Conservation (phyloP, 2,888 invertebrate species). For the Malthinus flaveolus region DNA sequence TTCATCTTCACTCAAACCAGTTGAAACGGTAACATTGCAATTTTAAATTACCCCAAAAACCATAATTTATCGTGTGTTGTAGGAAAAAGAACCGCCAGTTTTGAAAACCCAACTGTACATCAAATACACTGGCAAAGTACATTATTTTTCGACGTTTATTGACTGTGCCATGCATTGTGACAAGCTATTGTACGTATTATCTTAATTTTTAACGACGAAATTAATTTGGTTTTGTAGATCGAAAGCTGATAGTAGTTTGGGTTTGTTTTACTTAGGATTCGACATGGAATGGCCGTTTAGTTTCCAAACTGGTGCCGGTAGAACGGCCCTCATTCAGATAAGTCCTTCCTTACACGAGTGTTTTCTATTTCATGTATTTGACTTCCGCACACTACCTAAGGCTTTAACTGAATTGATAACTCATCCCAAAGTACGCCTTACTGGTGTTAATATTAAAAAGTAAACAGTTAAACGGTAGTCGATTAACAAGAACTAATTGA, state of each 20-base stretch:
- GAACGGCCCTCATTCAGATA: conserved; percentile 65
- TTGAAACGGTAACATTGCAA: background rate
- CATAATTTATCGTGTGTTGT: background rate
- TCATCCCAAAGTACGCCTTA: conserved; percentile 62
- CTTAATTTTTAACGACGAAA: conserved; percentile 3
- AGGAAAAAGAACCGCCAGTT: conserved; percentile 18
- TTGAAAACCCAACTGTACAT: conserved; percentile 36
- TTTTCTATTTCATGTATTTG: conserved; percentile 61
- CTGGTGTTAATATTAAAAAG: conserved; percentile 69
- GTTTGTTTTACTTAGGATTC: conserved; percentile 61
- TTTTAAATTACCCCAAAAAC: background rate
- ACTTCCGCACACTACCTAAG: conserved; percentile 61
- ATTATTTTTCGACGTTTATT: conserved; percentile 49
- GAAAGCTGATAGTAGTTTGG: conserved; percentile 45
- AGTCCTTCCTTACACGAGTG: conserved; percentile 62
- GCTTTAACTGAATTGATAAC: conserved; percentile 58
- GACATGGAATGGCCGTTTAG: conserved; percentile 71
- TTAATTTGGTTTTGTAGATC: conserved; percentile 42
- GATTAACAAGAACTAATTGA: conserved; percentile 3
- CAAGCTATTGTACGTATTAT: conserved; percentile 50
- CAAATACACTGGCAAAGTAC: conserved; percentile 46
- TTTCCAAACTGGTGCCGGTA: conserved; percentile 62
- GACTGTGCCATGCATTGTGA: conserved; percentile 58
- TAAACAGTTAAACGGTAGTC: conserved; percentile 42
- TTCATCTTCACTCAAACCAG: background rate